phyloP scores from a whole-genome alignment of 2,888 invertebrate genomes.

The Pachliopta kotzebuea region DNA sequence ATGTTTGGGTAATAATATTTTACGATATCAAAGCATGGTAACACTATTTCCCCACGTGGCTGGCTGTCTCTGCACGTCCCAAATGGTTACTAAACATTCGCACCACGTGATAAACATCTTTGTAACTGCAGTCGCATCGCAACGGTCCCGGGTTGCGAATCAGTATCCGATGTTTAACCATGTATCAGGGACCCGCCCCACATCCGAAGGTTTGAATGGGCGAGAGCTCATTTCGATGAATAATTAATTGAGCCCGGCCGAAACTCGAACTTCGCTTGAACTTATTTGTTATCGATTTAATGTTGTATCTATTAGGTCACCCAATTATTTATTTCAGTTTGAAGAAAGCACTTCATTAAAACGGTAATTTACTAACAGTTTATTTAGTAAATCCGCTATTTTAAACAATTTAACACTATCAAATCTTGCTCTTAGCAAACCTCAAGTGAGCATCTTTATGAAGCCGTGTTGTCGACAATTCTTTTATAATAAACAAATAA shows the following conservation, averaged over 20 bases:
- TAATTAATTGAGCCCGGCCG: constrained; percentile 62
- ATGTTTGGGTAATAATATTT: not conserved
- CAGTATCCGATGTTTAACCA: constrained; percentile 26
- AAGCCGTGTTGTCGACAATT: no score
- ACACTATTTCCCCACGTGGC: constrained; percentile 36
- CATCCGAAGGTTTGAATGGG: constrained; percentile 38
- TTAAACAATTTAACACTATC: no score
- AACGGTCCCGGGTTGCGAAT: constrained; percentile 17
- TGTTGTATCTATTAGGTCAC: constrained; percentile 25
- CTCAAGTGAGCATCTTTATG: no score
- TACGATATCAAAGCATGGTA: not conserved
- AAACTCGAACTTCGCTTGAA: constrained; percentile 47
- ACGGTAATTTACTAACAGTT: no score
- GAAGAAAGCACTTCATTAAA: not conserved
- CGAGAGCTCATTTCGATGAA: constrained; percentile 60
- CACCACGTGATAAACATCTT: constrained; percentile 32
- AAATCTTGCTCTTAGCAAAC: no score
- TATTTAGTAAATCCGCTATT: no score
- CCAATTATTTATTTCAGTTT: constrained; percentile 9
- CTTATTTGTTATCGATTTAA: constrained; percentile 35
- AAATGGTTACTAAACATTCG: constrained; percentile 55
- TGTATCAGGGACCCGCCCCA: constrained; percentile 32
- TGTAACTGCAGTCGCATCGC: constrained; percentile 20
- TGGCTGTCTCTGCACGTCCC: constrained; percentile 37
- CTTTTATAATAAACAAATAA: no score